These are phyloP conservation scores for Cryptosula pallasiana DNA, from an alignment of 2,888 invertebrate genomes.

Conservation along the genomic window DNA sequence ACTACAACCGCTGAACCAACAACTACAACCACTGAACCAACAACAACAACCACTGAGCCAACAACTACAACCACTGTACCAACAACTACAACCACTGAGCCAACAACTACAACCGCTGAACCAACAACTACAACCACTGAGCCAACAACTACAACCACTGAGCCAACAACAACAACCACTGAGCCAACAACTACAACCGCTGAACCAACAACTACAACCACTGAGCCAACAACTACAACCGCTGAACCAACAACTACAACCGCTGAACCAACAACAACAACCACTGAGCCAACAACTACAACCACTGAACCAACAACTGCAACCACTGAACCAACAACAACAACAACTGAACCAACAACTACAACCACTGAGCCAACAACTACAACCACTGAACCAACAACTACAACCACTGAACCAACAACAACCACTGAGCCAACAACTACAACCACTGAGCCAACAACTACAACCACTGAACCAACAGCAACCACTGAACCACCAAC, in stretches of 20 bases:
- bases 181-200: background rate
- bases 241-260: slow-evolving; percentile 2
- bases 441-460: background rate
- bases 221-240: no score
- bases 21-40: no score
- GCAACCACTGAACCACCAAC: no score
- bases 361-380: no score
- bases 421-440: background rate
- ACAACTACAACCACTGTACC: no score
- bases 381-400: background rate
- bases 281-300: background rate
- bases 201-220: background rate
- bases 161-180: background rate
- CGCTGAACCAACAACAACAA: background rate
- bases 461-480: background rate
- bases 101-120: no score
- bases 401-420: background rate
- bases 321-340: background rate
- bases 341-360: no score
- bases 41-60: no score
- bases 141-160: background rate
- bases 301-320: background rate
- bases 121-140: background rate
- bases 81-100: no score
- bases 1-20: no score